These are phyloP conservation scores for Neoscelio sp. DNA, from an alignment of 2,888 invertebrate genomes.

Conservation along the genomic window DNA sequence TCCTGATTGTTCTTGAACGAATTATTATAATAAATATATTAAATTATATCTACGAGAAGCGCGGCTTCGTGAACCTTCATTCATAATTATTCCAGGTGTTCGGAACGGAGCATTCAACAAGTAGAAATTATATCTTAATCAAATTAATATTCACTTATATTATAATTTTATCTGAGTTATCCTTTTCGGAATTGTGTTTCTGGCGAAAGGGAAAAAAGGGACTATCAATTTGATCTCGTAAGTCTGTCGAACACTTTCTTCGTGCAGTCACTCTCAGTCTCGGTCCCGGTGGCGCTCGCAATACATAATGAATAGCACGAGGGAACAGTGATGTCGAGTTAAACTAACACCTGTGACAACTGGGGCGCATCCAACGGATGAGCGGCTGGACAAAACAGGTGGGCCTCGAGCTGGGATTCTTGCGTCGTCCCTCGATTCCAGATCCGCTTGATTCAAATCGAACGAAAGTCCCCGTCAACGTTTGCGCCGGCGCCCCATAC, in stretches of 20 bases:
- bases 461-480: conserved; percentile 43
- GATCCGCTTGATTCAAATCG: conserved; percentile 61
- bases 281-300: conserved; percentile 70
- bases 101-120: conserved; percentile 4
- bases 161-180: conserved; percentile 54
- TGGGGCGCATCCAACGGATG: conserved; percentile 80
- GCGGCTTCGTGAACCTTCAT: too few species aligned
- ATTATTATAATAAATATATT: too few species aligned
- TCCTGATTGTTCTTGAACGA: too few species aligned
- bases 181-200: conserved; percentile 37
- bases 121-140: conserved; percentile 57
- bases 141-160: conserved; percentile 66
- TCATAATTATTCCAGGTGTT: conserved; percentile 48
- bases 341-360: conserved; percentile 82
- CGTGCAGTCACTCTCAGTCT: conserved; percentile 70
- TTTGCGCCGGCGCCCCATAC: conserved; percentile 59
- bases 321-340: conserved; percentile 72
- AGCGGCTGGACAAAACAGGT: conserved; percentile 82
- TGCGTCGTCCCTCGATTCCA: conserved; percentile 66
- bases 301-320: conserved; percentile 71
- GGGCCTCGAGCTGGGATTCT: conserved; percentile 78
- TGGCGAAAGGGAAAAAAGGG: conserved; percentile 38
- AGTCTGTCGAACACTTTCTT: conserved; percentile 64
- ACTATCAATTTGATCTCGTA: conserved; percentile 58
- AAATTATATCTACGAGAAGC: too few species aligned